Evolutionary conservation across 2,888 invertebrate species (phyloP).

Genomic region (Parnassius orleans): DNA sequence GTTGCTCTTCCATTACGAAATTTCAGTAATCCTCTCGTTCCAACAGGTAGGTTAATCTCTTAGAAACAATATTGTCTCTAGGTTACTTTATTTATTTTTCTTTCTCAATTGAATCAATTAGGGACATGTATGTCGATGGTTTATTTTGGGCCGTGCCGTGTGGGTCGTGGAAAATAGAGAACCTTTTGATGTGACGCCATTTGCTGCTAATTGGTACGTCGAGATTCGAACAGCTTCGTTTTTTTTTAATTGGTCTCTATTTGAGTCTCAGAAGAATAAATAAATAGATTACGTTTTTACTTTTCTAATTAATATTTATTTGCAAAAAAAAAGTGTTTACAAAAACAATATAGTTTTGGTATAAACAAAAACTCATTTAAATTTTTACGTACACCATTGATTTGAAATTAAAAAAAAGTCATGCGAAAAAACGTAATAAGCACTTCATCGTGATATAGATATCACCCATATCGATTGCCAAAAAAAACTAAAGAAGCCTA

Average conservation of each 20-base stretch:
- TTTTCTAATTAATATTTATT: too few species aligned
- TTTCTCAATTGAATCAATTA: slow-evolving; percentile 46
- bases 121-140: slow-evolving; percentile 32
- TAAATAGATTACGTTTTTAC: too few species aligned
- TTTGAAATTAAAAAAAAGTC: too few species aligned
- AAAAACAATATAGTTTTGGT: too few species aligned
- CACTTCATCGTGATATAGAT: too few species aligned
- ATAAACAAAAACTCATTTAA: too few species aligned
- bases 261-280: too few species aligned
- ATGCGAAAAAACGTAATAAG: too few species aligned
- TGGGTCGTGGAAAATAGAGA: slow-evolving; percentile 5
- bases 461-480: too few species aligned
- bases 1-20: slow-evolving; percentile 15
- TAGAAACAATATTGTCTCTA: slow-evolving; percentile 41
- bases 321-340: too few species aligned
- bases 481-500: too few species aligned
- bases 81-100: slow-evolving; percentile 46
- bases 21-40: slow-evolving; percentile 23
- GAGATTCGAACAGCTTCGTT: slow-evolving; percentile 3
- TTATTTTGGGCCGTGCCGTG: slow-evolving; percentile 23
- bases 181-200: slow-evolving; percentile 12
- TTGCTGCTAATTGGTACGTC: slow-evolving; percentile 13
- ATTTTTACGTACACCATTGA: too few species aligned
- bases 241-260: neutral
- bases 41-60: slow-evolving; percentile 32